Base-by-base conservation (phyloP, 2,113 vertebrate species). In the Lycaon pictus region DNA sequence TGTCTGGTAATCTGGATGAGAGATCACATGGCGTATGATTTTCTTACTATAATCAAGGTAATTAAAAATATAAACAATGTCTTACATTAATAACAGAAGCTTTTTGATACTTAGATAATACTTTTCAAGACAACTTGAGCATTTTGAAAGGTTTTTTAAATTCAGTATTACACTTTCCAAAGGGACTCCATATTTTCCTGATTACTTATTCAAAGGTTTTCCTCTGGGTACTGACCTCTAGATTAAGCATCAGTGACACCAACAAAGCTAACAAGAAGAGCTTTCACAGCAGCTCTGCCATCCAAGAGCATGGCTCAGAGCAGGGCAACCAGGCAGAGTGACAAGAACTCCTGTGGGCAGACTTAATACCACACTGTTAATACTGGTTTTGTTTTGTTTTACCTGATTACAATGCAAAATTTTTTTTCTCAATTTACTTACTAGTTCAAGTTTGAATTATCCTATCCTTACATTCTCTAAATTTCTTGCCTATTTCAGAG, bases 141-240 rank as follows among this genome's bases (percentile, higher is more conserved):
- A 56, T 53, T 92, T n/a, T 90, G 48, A 89, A 93, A 74, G 4
- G 2, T 77, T 67, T 95, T 95, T 93, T 83, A 87, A 84, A 12
- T 63, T 11, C 83, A 92, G 3, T 27, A 93, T 63, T 27, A 67
- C 20, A 62, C 69, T 79, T 95, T 80, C 32, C 58, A 95, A 92
- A 88, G 9, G 8, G 23, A 76, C 17, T 6, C 86, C n/a, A 5
- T n/a, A 67, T 37, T 87, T 83, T 60, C 11, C 11, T 87, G 43
- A 88, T 84, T 62, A 35, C 16, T 82, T 74, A 32, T 12, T 8
- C 17, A 56, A 62, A 53, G 17, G 51, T 13, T 5, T 6, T 72
- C 22, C 7, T 60, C 22, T 12, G n/a, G 5, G 22, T 53, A 17
- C 0, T 35, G 86, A 77, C 7, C 13, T 48, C 35, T 17, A 58